phyloP scores from a whole-genome alignment of 1,140 invertebrate species.

The Drosophila eugracilis region DNA sequence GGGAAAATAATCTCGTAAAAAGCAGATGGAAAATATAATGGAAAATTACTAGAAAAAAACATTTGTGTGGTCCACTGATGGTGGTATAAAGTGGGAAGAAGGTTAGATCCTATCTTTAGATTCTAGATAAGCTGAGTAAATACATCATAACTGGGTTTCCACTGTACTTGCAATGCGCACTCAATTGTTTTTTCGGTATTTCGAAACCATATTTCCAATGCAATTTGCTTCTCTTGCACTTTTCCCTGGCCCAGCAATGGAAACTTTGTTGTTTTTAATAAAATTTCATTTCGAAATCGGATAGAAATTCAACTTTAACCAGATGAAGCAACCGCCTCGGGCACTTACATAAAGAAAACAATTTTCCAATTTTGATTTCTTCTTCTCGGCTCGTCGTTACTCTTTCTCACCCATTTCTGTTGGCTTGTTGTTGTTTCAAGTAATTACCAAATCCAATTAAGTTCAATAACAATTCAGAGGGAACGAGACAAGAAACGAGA shows the following conservation, averaged over 20 bases:
- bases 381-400: slow-evolving; percentile 1
- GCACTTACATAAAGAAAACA: slow-evolving; percentile 49
- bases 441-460: slow-evolving; percentile 68
- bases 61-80: slow-evolving; percentile 42
- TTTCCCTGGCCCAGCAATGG: slow-evolving; percentile 36
- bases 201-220: neutral
- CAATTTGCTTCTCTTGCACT: slow-evolving; percentile 43
- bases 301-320: slow-evolving; percentile 21
- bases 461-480: slow-evolving; percentile 58
- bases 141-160: neutral
- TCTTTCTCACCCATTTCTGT: slow-evolving; percentile 14
- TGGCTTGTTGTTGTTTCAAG: too few species aligned
- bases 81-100: slow-evolving; percentile 18
- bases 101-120: slow-evolving; percentile 15
- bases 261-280: slow-evolving; percentile 25
- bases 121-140: slow-evolving; percentile 4
- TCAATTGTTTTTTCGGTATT: slow-evolving; percentile 1
- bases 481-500: too few species aligned
- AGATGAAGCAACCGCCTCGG: slow-evolving; percentile 9
- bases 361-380: slow-evolving; percentile 29
- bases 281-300: slow-evolving; percentile 41
- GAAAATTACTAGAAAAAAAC: slow-evolving; percentile 48
- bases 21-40: slow-evolving; percentile 44
- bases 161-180: neutral
- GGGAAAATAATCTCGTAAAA: slow-evolving; percentile 56